These are phyloP conservation scores for Myrmecophaga tridactyla DNA, from an alignment of 2,113 vertebrate genomes.

Conservation along the genomic window DNA sequence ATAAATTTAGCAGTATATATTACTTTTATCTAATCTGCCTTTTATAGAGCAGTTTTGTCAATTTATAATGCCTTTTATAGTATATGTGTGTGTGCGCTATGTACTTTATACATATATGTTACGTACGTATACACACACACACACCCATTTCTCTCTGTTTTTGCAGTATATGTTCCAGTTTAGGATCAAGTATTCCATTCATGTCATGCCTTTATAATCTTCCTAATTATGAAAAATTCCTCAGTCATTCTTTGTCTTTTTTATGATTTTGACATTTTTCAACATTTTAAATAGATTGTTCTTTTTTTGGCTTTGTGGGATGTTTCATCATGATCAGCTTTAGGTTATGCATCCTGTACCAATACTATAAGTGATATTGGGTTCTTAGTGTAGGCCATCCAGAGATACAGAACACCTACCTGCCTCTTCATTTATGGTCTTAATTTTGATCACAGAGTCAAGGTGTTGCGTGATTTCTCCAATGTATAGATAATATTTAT, in stretches of 20 bases:
- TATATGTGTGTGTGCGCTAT: not conserved
- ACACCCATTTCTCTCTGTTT: no score
- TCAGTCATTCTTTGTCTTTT: not conserved
- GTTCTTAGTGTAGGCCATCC: not conserved
- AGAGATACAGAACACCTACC: not conserved
- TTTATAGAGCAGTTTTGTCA: not conserved
- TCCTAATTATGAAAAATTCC: not conserved
- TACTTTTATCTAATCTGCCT: not conserved
- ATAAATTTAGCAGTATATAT: not conserved
- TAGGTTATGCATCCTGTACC: not conserved
- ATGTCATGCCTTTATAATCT: not conserved
- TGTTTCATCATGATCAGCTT: not conserved
- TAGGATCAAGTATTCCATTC: no score
- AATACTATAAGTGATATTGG: not conserved
- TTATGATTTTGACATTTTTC: not conserved
- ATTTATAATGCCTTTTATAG: not conserved
- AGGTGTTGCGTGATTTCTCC: not conserved
- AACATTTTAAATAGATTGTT: not conserved
- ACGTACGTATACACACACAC: no score
- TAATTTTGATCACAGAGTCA: not conserved
- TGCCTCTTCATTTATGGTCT: not conserved
- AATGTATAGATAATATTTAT: no score
- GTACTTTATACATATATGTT: no score
- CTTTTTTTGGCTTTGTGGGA: not conserved
- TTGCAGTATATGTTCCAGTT: no score